A percentile compares a stretch with the other conserved stretches of the same genome.
Conservation (phyloP, 2,888 invertebrate species). For the Nymphalis polychloros region DNA sequence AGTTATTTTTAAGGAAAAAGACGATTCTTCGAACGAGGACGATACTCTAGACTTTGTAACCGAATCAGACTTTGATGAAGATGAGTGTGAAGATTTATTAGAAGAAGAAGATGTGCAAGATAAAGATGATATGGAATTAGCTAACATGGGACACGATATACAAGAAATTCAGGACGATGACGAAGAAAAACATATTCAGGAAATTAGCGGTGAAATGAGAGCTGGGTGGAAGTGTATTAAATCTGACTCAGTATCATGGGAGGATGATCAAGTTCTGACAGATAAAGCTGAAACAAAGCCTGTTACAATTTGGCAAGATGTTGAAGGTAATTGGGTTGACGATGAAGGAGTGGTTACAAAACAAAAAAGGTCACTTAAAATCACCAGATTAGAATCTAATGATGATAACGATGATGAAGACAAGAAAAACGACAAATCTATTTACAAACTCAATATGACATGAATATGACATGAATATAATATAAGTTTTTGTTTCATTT, state of each 20-base stretch:
- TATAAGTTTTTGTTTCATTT: too few species aligned
- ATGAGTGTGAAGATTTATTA: conserved; percentile 11
- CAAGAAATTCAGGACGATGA: conserved; percentile 22
- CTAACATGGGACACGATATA: conserved; percentile 13
- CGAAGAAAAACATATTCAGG: conserved; percentile 21
- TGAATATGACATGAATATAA: too few species aligned
- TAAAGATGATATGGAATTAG: conserved; percentile 5
- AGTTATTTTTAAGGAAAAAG: conserved; percentile 42
- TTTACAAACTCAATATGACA: too few species aligned
- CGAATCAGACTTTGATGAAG: conserved; percentile 30
- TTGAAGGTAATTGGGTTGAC: conserved; percentile 50
- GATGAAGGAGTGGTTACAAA: conserved; percentile 49
- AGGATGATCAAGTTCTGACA: conserved; percentile 44
- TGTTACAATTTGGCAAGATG: conserved; percentile 46
- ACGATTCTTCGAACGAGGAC: conserved; percentile 21
- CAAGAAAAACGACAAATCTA: background rate
- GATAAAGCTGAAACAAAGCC: conserved; percentile 31
- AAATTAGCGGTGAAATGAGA: conserved; percentile 29
- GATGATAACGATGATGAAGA: background rate
- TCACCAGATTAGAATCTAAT: background rate
- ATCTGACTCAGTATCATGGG: conserved; percentile 46
- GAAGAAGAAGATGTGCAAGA: conserved; percentile 10
- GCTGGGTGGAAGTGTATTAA: conserved; percentile 38
- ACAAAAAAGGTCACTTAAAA: conserved; percentile 29
- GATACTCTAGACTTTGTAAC: conserved; percentile 23